A percentile compares a stretch with the other conserved stretches of the same genome.
Evolutionary conservation across 2,113 vertebrate species (phyloP).

Genomic region (Lethenteron reissneri): DNA sequence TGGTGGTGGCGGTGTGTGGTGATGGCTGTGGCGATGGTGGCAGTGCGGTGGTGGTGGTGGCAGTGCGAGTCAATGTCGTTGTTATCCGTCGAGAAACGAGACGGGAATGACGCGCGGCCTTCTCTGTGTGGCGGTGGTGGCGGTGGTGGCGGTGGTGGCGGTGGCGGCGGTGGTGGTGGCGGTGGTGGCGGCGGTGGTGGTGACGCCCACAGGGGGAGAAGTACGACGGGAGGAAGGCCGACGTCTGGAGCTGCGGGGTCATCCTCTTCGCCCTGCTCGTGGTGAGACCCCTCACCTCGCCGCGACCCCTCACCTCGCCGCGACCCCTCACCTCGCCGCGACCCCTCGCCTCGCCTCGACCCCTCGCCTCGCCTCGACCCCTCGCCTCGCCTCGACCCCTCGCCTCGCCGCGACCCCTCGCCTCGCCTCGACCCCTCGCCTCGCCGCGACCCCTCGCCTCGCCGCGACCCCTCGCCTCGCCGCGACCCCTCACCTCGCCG

Average conservation of each 20-base stretch:
- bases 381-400: background rate
- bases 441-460: background rate
- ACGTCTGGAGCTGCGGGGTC: constrained; percentile 76
- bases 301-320: background rate
- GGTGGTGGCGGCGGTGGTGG: too few relatives aligned
- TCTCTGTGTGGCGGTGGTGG: background rate
- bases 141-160: background rate
- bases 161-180: too few relatives aligned
- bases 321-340: constrained; percentile 8
- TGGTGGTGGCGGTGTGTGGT: too few relatives aligned
- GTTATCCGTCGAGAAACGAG: too few relatives aligned
- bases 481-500: constrained; percentile 8
- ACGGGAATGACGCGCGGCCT: too few relatives aligned
- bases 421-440: constrained; percentile 7
- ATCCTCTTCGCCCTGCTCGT: constrained; percentile 61
- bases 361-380: constrained; percentile 7
- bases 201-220: constrained; percentile 42
- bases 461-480: too few relatives aligned
- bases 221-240: constrained; percentile 57
- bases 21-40: too few relatives aligned
- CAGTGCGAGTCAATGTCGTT: too few relatives aligned
- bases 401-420: too few relatives aligned
- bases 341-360: too few relatives aligned
- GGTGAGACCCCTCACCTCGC: constrained; percentile 22
- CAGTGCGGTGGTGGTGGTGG: too few relatives aligned